Evolutionary conservation across 2,888 invertebrate genomes (phyloP).

Genomic region (Rhyacophila evoluta): DNA sequence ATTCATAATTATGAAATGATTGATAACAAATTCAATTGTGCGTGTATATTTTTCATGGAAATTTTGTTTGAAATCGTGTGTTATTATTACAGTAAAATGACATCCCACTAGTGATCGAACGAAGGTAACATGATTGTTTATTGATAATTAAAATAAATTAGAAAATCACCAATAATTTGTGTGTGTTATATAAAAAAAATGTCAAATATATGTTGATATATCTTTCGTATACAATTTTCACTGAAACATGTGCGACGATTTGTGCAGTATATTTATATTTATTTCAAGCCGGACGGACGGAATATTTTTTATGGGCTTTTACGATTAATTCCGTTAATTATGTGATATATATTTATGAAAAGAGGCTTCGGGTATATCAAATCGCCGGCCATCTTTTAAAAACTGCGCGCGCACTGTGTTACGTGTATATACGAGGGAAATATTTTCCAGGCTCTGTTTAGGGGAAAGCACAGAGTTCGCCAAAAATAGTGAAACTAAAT

Average conservation of each 20-base stretch:
- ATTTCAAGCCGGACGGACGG: neutral
- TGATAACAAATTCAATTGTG: no score
- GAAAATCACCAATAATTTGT: no score
- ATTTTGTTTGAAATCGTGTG: no score
- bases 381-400: neutral
- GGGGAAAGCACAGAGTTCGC: neutral
- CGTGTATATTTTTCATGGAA: no score
- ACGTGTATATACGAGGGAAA: neutral
- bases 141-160: no score
- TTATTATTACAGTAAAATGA: no score
- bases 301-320: neutral
- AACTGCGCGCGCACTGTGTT: conserved; percentile 12
- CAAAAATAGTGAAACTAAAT: neutral
- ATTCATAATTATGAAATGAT: no score
- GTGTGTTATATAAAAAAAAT: no score
- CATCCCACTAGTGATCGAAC: no score
- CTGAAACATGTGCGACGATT: neutral
- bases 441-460: neutral
- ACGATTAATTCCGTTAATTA: neutral
- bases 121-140: no score
- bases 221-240: neutral
- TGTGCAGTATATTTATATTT: neutral
- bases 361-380: neutral
- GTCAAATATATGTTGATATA: no score
- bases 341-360: neutral